Percentiles rank a stretch among this genome's conserved stretches.
Conservation (phyloP, 2,113 vertebrate genomes). For the Pontoporia blainvillei region DNA sequence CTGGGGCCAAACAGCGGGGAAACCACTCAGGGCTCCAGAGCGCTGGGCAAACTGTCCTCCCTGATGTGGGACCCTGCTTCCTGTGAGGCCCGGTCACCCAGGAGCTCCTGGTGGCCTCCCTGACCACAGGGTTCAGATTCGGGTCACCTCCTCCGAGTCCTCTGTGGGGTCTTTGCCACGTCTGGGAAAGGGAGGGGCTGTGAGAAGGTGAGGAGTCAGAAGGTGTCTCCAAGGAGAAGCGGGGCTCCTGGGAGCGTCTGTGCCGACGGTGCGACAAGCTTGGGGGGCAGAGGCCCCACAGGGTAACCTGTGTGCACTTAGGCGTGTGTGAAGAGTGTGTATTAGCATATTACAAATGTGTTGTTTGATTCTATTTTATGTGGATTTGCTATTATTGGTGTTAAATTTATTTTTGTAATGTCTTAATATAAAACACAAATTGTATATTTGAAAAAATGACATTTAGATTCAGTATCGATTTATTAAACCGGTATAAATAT, state of each 20-base stretch:
- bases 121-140: neutral
- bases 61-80: neutral
- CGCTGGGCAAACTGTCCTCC: neutral
- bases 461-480: too few species aligned
- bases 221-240: neutral
- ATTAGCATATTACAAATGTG: too few species aligned
- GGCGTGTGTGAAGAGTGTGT: too few species aligned
- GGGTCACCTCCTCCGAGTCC: neutral
- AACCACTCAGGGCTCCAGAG: neutral
- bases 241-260: neutral
- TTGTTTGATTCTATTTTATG: too few species aligned
- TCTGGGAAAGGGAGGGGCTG: neutral
- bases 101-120: neutral
- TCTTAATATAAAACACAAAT: too few species aligned
- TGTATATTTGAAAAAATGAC: too few species aligned
- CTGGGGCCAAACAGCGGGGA: neutral
- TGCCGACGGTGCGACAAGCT: too few species aligned
- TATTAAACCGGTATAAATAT: too few species aligned
- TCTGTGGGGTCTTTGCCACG: neutral
- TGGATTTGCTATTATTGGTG: too few species aligned
- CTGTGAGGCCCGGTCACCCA: neutral
- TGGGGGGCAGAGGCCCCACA: too few species aligned
- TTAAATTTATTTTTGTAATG: too few species aligned
- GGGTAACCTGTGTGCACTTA: too few species aligned
- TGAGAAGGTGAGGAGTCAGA: neutral